Evolutionary conservation across 1,140 invertebrate genomes (phyloP), one percentile per base, ranked within the genome.

Genomic region (Polypedilum vanderplanki): DNA sequence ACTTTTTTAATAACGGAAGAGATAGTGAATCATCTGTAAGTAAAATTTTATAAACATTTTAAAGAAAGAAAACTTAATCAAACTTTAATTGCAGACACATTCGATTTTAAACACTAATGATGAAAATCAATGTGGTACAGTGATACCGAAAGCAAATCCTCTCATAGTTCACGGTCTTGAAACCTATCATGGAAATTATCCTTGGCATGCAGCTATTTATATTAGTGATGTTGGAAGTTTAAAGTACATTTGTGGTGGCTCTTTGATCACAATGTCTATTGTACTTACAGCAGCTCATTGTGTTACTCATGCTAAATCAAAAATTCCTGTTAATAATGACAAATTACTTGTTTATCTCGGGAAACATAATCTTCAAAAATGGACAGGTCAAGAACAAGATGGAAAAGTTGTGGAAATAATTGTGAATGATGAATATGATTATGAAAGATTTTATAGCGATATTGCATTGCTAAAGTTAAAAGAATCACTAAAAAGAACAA

Each of bases 391-490:
- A 20, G 65, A 70, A 20, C 65, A 70, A 12, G 65, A 70, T 70
- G 65, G 17, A 20, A 70, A 88, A 80, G 85, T 90, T 0, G 76
- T 78, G 0, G 80, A 83, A 3, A 87, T 89, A 17, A 81, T 77
- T 57, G 77, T 87, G 0, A 87, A 90, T 79, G 86, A 88, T 0
- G 81, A 87, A 20, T 90, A 89, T 80, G 85, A 86, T 77, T 81
- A 83, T 8, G 81, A 79, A 10, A 84, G 80, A 3, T 89, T 85
- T 77, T 84, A 84, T 73, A 83, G 85, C 12, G 88, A 90, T 78
- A 77, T 89, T 9, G 86, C 86, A 5, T 79, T 90, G 9, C 74
- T 90, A 15, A 82, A 82, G 73, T 77, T 90, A 8, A 78, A 78
- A 0, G 81, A 84, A 2, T 76, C 81, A 0, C 83, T 86, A 0